Base-by-base conservation (phyloP, 2,888 invertebrate genomes). In the Agrochola litura region DNA sequence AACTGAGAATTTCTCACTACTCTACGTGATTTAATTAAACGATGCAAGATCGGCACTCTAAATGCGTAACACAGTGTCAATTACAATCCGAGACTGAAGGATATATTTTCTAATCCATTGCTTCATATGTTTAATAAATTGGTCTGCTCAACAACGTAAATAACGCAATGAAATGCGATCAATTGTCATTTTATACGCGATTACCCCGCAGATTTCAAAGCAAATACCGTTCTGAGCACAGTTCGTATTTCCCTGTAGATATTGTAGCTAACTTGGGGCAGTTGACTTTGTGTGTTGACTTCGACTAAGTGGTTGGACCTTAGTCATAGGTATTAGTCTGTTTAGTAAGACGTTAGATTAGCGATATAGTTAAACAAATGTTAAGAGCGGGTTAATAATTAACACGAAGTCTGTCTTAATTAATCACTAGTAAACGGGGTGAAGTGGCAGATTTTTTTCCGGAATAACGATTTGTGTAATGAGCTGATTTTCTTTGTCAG, bases 251-350 rank as follows among this genome's bases (percentile, higher is more conserved):
- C 61, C 56, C 63, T 52, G 46, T 58, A 58, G 58, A 67, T 52
- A 67, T 61, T 19, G 41, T 61, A 66, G n/a, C 43, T 52, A 22
- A 52, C 56, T 63, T 58, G 12, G n/a, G 49, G 25, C n/a, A 43
- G 25, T 76, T 70, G 66, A 65, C 22, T 63, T 80, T 25, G 43
- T 37, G 30, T 60, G 25, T 78, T 79, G 58, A 73, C 58, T 66
- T 65, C 43, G 30, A 43, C 14, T 72, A 37, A 52, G 3, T 25
- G 56, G 16, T 22, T 52, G 1, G n/a, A 30, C 25, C 22, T 37
- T 64, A 9, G 22, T 72, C n/a, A 14, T 60, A 37, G 30, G 9
- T 25, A 25, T 72, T 70, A n/a, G 16, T 60, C 9, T 70, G n/a
- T 54, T 25, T 30, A 25, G 37, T 37, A 37, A 25, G 9, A 54